phyloP scores from a whole-genome alignment of 2,888 invertebrate genomes.

The Hypolimnas misippus region DNA sequence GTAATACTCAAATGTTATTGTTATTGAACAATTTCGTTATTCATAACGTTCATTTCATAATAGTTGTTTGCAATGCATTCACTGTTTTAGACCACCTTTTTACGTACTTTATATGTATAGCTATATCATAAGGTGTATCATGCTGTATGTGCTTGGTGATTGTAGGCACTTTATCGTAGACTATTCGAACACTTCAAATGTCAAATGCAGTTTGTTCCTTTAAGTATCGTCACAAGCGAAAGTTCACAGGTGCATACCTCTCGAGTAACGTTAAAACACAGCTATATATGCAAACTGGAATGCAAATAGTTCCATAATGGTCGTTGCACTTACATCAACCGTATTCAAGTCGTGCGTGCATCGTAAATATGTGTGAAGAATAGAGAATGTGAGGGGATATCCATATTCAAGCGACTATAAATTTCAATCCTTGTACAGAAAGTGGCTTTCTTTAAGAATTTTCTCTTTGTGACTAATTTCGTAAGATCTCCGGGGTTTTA shows the following conservation, averaged over 20 bases:
- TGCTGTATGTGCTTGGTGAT: slow-evolving; percentile 47
- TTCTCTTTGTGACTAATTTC: slow-evolving; percentile 31
- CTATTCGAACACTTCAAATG: slow-evolving; percentile 51
- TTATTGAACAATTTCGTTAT: slow-evolving; percentile 45
- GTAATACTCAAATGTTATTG: slow-evolving; percentile 35
- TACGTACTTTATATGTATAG: slow-evolving; percentile 43
- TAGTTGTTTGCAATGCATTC: slow-evolving; percentile 46
- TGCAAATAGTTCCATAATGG: slow-evolving; percentile 64
- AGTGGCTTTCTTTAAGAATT: slow-evolving; percentile 46
- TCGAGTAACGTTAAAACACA: slow-evolving; percentile 53
- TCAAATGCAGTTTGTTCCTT: slow-evolving; percentile 80
- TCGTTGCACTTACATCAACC: slow-evolving; percentile 73
- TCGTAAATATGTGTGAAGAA: slow-evolving; percentile 60
- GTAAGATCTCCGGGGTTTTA: slow-evolving; percentile 29
- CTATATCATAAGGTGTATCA: slow-evolving; percentile 42
- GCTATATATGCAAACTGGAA: slow-evolving; percentile 64
- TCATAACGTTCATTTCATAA: slow-evolving; percentile 46
- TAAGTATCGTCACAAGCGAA: slow-evolving; percentile 58
- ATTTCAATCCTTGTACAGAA: slow-evolving; percentile 52
- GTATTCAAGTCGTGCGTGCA: slow-evolving; percentile 69
- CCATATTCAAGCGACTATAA: slow-evolving; percentile 62
- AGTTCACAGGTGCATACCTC: slow-evolving; percentile 54
- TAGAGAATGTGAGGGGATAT: slow-evolving; percentile 59
- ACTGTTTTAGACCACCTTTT: slow-evolving; percentile 41
- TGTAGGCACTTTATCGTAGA: slow-evolving; percentile 59